These are phyloP conservation scores for Lycaena phlaeas DNA, from an alignment of 2,888 invertebrate genomes.

Conservation along the genomic window DNA sequence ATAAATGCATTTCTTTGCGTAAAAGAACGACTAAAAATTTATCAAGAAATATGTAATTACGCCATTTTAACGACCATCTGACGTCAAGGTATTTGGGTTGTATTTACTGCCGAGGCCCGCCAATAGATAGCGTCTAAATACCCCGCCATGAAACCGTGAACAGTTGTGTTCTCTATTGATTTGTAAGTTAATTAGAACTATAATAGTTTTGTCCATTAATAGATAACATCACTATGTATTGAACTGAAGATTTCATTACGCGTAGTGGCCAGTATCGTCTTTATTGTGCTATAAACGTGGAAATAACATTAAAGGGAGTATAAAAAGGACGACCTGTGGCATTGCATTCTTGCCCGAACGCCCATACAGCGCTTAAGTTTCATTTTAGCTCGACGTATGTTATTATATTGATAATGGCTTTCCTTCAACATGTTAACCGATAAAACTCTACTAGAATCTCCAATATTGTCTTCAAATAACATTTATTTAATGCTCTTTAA, in stretches of 20 bases:
- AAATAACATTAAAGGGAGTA: slow-evolving; percentile 64
- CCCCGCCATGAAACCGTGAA: too few species aligned
- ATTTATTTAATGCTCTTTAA: background rate
- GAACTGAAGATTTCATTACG: slow-evolving; percentile 71
- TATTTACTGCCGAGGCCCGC: too few species aligned
- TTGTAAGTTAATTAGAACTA: too few species aligned
- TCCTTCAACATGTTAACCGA: slow-evolving; percentile 9
- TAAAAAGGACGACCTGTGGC: slow-evolving; percentile 70
- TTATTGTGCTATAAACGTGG: slow-evolving; percentile 69
- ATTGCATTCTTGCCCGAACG: slow-evolving; percentile 52
- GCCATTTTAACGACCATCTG: too few species aligned
- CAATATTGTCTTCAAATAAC: background rate
- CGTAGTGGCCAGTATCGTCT: slow-evolving; percentile 68
- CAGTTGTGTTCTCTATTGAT: too few species aligned
- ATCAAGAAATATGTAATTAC: too few species aligned
- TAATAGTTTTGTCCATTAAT: slow-evolving; percentile 15
- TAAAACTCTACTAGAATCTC: slow-evolving; percentile 8
- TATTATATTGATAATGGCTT: slow-evolving; percentile 26
- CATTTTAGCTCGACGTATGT: slow-evolving; percentile 28
- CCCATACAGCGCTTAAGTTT: slow-evolving; percentile 32
- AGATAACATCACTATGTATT: slow-evolving; percentile 46
- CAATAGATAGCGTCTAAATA: too few species aligned
- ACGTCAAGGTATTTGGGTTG: too few species aligned
- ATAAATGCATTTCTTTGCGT: too few species aligned
- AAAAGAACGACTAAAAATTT: too few species aligned